Evolutionary conservation across 2,113 vertebrate genomes (phyloP).

Genomic region (Naja naja): DNA sequence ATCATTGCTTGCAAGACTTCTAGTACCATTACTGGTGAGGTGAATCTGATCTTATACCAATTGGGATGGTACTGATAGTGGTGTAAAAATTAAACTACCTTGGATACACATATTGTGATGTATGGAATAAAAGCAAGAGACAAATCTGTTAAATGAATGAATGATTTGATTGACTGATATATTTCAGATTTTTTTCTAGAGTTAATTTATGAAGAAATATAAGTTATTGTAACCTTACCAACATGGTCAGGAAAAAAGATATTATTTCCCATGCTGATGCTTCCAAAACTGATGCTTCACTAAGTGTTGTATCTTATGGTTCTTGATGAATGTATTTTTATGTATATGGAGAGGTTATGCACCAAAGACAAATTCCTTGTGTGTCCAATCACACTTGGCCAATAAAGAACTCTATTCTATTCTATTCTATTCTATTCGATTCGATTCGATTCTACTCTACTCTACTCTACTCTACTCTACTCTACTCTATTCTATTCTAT

Average conservation of each 20-base stretch:
- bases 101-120: not conserved
- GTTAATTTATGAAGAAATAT: not conserved
- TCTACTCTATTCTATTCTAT: too few species aligned
- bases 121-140: not conserved
- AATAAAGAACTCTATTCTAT: too few species aligned
- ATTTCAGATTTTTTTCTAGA: not conserved
- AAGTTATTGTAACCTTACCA: not conserved
- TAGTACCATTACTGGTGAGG: not conserved
- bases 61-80: not conserved
- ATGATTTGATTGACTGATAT: not conserved
- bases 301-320: too few species aligned
- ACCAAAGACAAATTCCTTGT: too few species aligned
- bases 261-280: not conserved
- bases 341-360: too few species aligned
- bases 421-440: too few species aligned
- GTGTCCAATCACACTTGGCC: too few species aligned
- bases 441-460: too few species aligned
- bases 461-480: too few species aligned
- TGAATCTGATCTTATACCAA: not conserved
- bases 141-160: not conserved
- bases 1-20: not conserved
- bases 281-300: too few species aligned
- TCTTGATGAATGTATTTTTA: too few species aligned
- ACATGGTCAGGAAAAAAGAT: not conserved
- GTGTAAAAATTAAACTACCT: not conserved